Conservation (phyloP, 2,113 vertebrate species). For the Hippocampus barbouri region DNA sequence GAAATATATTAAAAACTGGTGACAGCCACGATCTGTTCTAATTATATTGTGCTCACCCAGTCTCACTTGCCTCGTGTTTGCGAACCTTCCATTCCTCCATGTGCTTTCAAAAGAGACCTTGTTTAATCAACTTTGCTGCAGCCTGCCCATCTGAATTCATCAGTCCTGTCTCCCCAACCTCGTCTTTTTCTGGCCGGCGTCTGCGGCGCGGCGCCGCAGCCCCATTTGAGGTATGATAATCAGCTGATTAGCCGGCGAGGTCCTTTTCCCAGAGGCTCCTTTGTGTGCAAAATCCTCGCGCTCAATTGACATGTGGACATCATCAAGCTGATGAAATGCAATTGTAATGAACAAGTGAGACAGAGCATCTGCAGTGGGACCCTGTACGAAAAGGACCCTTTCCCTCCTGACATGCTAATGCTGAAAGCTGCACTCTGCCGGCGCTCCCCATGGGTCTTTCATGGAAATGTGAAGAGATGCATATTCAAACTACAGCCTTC, state of each 20-base stretch:
- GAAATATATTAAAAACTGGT: not conserved
- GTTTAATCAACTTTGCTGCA: slow-evolving; percentile 60
- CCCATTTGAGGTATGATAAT: slow-evolving; percentile 99
- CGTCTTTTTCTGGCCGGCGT: slow-evolving; percentile 61
- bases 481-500: slow-evolving; percentile 95
- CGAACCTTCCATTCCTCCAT: slow-evolving; percentile 67
- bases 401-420: slow-evolving; percentile 99
- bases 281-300: slow-evolving; percentile 99
- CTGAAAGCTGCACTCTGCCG: slow-evolving; percentile 97
- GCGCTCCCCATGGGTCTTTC: slow-evolving; percentile 89
- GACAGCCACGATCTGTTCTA: not conserved
- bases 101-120: slow-evolving; percentile 51
- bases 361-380: slow-evolving; percentile 94
- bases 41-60: not conserved
- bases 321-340: slow-evolving; percentile 99
- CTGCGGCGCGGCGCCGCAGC: slow-evolving; percentile 79
- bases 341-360: slow-evolving; percentile 99
- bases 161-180: slow-evolving; percentile 59
- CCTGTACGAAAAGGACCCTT: slow-evolving; percentile 90
- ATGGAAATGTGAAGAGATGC: slow-evolving; percentile 90
- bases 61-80: slow-evolving; percentile 25
- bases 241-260: slow-evolving; percentile 99
- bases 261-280: slow-evolving; percentile 98
- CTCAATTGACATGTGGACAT: slow-evolving; percentile 99
- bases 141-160: slow-evolving; percentile 56